Evolutionary conservation across 2,797 vertebrate species (phyloP).

Genomic region (Poeciliopsis paucimaculata): DNA sequence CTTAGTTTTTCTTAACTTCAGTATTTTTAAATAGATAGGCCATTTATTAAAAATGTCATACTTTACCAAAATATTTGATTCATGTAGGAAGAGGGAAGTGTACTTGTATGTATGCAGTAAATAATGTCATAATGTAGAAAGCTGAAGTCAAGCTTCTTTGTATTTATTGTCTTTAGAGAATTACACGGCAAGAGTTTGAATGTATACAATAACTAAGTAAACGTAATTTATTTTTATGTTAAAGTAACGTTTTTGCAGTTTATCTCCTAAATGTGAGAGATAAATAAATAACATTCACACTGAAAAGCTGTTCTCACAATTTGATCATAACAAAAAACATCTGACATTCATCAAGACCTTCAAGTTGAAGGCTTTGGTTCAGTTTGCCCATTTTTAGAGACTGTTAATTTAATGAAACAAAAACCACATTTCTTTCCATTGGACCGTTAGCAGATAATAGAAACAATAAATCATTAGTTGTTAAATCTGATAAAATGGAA

Average conservation of each 20-base stretch:
- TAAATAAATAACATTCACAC: background rate
- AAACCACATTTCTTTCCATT: background rate
- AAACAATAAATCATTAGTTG: background rate
- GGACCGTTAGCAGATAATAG: background rate
- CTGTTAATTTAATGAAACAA: background rate
- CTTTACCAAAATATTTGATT: background rate
- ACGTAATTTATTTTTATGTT: background rate
- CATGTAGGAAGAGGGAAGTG: background rate
- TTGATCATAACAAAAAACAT: background rate
- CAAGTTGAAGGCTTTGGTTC: background rate
- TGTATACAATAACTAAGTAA: background rate
- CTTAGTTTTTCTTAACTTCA: background rate
- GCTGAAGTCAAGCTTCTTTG: background rate
- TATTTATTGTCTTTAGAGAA: background rate
- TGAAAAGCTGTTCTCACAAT: background rate
- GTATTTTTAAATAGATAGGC: background rate
- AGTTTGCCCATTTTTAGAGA: background rate
- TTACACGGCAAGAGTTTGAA: background rate
- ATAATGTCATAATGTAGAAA: background rate
- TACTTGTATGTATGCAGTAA: background rate
- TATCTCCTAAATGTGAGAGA: background rate
- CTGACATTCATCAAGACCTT: background rate
- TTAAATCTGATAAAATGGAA: background rate
- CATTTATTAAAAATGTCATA: background rate
- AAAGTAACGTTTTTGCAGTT: background rate